phyloP scores from a whole-genome alignment of 2,797 vertebrate species.

The Characodon lateralis region DNA sequence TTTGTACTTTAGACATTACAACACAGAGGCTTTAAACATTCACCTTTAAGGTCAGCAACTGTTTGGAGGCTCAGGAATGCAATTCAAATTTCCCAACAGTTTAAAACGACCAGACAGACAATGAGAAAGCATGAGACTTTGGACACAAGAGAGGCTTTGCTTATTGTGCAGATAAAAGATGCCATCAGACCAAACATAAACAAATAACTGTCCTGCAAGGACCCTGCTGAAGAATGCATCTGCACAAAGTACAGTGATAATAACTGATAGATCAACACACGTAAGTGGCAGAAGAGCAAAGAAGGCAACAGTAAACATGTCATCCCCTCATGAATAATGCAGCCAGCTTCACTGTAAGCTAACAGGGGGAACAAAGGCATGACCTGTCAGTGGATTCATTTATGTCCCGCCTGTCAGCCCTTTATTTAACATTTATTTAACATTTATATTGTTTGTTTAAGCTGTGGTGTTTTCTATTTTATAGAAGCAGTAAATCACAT shows the following conservation, averaged over 20 bases:
- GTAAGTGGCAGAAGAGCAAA: constrained; percentile 36
- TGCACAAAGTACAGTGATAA: constrained; percentile 37
- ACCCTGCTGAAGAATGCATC: constrained; percentile 25
- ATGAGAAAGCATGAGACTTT: constrained; percentile 1
- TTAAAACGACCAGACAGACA: background rate
- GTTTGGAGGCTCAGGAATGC: background rate
- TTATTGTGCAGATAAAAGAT: constrained; percentile 2
- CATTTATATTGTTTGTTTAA: constrained; percentile 19
- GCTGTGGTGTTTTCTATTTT: constrained; percentile 16
- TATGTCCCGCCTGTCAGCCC: constrained; percentile 26
- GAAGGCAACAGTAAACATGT: constrained; percentile 36
- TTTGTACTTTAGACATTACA: background rate
- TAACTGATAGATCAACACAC: constrained; percentile 30
- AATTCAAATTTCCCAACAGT: background rate
- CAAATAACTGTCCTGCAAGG: constrained; percentile 9
- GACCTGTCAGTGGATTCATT: constrained; percentile 23
- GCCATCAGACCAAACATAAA: constrained; percentile 13
- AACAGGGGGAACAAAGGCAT: constrained; percentile 1
- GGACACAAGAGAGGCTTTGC: background rate
- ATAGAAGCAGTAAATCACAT: constrained; percentile 24
- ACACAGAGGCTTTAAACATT: background rate
- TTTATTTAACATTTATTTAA: constrained; percentile 21
- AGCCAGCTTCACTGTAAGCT: constrained; percentile 18
- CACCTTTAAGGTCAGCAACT: background rate
- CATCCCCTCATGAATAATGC: constrained; percentile 29